phyloP scores from a whole-genome alignment of 92 coral and sea anemone species.

The Chrysogorgia sp. region DNA sequence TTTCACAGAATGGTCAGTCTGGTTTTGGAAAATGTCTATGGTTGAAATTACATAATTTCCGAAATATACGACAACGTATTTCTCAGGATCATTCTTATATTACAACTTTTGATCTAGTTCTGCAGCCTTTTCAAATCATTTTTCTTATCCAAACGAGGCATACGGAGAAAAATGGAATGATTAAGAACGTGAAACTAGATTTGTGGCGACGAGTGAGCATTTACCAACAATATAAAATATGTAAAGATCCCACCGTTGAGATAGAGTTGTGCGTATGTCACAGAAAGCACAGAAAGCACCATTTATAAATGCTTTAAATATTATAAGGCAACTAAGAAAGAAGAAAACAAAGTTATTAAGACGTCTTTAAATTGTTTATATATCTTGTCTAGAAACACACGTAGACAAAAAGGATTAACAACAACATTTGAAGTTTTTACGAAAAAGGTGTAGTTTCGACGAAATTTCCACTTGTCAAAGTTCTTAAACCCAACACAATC shows the following conservation, averaged over 20 bases:
- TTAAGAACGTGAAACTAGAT: conserved; percentile 44
- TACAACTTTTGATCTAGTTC: conserved; percentile 84
- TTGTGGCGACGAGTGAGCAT: conserved; percentile 80
- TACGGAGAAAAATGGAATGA: conserved; percentile 15
- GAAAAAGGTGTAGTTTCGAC: not conserved
- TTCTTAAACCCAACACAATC: conserved; percentile 14
- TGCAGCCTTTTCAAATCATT: conserved; percentile 70
- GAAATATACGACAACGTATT: conserved; percentile 75
- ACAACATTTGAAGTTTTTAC: conserved; percentile 4
- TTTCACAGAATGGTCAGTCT: conserved; percentile 31
- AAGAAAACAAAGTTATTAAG: conserved; percentile 2
- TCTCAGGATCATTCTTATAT: conserved; percentile 57
- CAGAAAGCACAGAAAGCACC: too few species aligned
- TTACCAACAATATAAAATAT: conserved; percentile 75
- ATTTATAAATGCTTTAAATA: conserved; percentile 24
- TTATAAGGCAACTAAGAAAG: not conserved
- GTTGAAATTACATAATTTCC: conserved; percentile 70
- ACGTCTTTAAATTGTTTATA: conserved; percentile 3
- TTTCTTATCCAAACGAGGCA: conserved; percentile 80
- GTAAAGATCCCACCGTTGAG: conserved; percentile 73
- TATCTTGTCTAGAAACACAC: not conserved
- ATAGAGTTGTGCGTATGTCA: conserved; percentile 75
- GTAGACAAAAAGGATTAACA: not conserved
- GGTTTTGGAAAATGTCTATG: conserved; percentile 86
- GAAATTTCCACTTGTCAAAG: not conserved